A percentile compares a stretch with the other conserved stretches of the same genome.
phyloP scores from a whole-genome alignment of 2,113 vertebrate genomes.

The Panthera leo region DNA sequence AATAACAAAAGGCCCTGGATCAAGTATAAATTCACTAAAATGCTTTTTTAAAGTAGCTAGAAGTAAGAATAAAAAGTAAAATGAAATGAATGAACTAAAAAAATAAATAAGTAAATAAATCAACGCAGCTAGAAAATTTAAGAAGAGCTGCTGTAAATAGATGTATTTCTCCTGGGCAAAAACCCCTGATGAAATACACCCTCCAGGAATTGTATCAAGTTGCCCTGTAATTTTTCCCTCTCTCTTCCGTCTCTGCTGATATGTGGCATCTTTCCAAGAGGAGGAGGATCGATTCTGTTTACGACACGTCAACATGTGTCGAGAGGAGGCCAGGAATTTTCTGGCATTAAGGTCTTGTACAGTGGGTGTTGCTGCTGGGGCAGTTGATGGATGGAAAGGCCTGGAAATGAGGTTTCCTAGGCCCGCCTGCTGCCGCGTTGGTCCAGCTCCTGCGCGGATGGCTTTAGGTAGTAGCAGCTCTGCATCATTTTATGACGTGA shows the following conservation, averaged over 20 bases:
- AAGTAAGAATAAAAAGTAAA: not conserved
- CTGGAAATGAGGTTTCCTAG: constrained; percentile 64
- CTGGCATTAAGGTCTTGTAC: not conserved
- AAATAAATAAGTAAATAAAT: not conserved
- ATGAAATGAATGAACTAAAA: not conserved
- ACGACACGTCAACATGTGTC: not conserved
- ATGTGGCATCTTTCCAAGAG: accelerated
- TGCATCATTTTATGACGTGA: constrained; percentile 52
- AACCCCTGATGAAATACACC: not conserved
- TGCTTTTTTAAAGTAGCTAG: not conserved
- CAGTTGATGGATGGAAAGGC: constrained; percentile 50
- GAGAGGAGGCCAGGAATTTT: not conserved
- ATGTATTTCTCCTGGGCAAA: constrained; percentile 26
- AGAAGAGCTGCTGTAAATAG: not conserved
- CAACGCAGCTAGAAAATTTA: not conserved
- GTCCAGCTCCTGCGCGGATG: not conserved
- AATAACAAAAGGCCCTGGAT: not conserved
- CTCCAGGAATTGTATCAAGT: not conserved
- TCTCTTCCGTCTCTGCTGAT: not conserved
- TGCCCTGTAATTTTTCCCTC: constrained; percentile 16
- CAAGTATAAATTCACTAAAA: not conserved
- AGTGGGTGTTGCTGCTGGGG: not conserved
- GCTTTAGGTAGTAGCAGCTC: constrained; percentile 47
- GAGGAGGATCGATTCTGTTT: accelerated
- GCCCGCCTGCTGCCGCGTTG: constrained; percentile 18